Conservation (phyloP, 2,113 vertebrate genomes). For the Suricata suricatta region DNA sequence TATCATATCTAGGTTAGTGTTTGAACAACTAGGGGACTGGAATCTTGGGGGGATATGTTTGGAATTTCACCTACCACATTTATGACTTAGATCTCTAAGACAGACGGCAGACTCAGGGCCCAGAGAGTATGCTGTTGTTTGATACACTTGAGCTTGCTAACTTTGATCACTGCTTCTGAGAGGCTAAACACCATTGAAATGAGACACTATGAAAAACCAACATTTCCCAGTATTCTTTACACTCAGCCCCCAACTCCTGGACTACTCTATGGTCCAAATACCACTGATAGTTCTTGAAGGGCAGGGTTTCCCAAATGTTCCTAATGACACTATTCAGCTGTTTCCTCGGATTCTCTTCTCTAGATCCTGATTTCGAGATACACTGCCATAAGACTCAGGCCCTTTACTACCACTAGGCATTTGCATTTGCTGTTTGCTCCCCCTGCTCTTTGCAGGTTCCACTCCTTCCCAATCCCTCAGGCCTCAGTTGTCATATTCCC, state of each 20-base stretch:
- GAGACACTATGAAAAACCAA: background rate
- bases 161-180: background rate
- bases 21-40: background rate
- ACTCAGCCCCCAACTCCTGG: background rate
- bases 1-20: background rate
- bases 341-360: background rate
- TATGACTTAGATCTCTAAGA: background rate
- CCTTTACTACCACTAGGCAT: background rate
- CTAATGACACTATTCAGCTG: background rate
- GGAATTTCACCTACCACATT: background rate
- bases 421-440: background rate
- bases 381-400: background rate
- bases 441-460: background rate
- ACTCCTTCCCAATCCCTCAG: background rate
- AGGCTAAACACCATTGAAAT: background rate
- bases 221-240: background rate
- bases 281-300: background rate
- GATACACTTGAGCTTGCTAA: constrained; percentile 1
- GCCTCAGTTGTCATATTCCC: constrained; percentile 4
- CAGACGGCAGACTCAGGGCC: background rate
- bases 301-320: background rate
- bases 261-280: background rate
- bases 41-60: background rate
- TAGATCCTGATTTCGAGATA: background rate
- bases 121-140: background rate